Conservation (phyloP, 1,140 invertebrate species). For the Drosophila burlai region DNA sequence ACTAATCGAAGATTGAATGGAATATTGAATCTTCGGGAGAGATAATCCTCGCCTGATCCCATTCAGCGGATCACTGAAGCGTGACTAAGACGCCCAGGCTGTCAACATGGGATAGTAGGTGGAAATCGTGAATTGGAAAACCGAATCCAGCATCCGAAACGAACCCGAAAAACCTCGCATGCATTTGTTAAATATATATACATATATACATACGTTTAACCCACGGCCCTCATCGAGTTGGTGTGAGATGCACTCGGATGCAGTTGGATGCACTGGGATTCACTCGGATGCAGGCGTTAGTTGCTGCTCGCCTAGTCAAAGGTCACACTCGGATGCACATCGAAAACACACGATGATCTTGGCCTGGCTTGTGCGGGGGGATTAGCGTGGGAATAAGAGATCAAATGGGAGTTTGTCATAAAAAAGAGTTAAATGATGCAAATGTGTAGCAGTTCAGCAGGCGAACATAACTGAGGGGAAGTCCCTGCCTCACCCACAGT, state of each 20-base stretch:
- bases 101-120: constrained; percentile 33
- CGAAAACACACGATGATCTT: constrained; percentile 24
- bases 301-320: constrained; percentile 58
- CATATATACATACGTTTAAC: not conserved
- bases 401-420: constrained; percentile 3
- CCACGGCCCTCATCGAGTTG: constrained; percentile 12
- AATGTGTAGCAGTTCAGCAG: constrained; percentile 56
- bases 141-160: constrained; percentile 35
- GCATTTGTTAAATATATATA: constrained; percentile 23
- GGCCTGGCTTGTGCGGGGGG: constrained; percentile 15
- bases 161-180: constrained; percentile 34
- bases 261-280: constrained; percentile 19
- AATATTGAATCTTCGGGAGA: not conserved
- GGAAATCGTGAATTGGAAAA: constrained; percentile 21
- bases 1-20: not conserved
- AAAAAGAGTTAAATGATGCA: constrained; percentile 39
- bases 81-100: constrained; percentile 35
- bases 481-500: not conserved
- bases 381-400: constrained; percentile 23
- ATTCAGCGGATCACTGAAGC: constrained; percentile 33
- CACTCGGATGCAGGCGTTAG: constrained; percentile 16
- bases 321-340: constrained; percentile 66
- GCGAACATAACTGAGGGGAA: constrained; percentile 12
- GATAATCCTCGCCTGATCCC: constrained; percentile 9
- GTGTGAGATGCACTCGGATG: constrained; percentile 13